A percentile compares a stretch with the other conserved stretches of the same genome.
Conservation (phyloP, 1,140 invertebrate species). For the Pseudomyrmex sp. region DNA sequence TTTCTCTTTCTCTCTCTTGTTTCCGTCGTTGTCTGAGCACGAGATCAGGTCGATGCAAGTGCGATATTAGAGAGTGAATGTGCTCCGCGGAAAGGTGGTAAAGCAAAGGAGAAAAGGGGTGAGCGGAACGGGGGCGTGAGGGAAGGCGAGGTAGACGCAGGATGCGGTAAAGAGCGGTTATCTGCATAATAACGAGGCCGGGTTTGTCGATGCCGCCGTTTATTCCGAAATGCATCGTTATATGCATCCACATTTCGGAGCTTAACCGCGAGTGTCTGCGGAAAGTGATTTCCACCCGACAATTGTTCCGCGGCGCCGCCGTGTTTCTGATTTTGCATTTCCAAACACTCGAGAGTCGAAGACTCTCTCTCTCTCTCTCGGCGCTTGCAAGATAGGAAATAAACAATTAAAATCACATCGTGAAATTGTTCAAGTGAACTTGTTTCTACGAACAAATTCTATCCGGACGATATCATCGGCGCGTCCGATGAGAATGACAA, state of each 20-base stretch:
- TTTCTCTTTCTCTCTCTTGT: conserved; percentile 26
- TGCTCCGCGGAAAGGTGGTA: neutral
- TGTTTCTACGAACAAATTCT: neutral
- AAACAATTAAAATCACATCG: too few relatives aligned
- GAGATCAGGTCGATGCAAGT: conserved; percentile 64
- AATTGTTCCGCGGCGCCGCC: neutral
- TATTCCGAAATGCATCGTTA: conserved; percentile 48
- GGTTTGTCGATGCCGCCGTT: conserved; percentile 46
- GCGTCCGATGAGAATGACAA: neutral
- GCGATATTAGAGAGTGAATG: conserved; percentile 55
- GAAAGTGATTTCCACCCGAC: conserved; percentile 53
- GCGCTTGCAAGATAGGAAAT: too few relatives aligned
- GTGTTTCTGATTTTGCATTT: neutral
- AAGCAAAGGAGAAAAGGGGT: neutral
- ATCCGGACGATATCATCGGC: neutral
- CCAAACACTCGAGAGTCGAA: neutral
- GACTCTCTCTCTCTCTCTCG: too few relatives aligned
- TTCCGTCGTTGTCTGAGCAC: conserved; percentile 22
- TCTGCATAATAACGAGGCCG: conserved; percentile 60
- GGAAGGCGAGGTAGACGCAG: conserved; percentile 22
- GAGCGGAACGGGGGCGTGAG: neutral
- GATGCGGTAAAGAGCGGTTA: conserved; percentile 59
- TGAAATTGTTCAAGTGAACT: neutral
- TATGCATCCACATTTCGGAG: conserved; percentile 48
- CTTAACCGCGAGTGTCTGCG: conserved; percentile 34